Evolutionary conservation across 2,888 invertebrate genomes (phyloP), one percentile per base, ranked within the genome.

Genomic region (Caenorhabditis zanzibari): DNA sequence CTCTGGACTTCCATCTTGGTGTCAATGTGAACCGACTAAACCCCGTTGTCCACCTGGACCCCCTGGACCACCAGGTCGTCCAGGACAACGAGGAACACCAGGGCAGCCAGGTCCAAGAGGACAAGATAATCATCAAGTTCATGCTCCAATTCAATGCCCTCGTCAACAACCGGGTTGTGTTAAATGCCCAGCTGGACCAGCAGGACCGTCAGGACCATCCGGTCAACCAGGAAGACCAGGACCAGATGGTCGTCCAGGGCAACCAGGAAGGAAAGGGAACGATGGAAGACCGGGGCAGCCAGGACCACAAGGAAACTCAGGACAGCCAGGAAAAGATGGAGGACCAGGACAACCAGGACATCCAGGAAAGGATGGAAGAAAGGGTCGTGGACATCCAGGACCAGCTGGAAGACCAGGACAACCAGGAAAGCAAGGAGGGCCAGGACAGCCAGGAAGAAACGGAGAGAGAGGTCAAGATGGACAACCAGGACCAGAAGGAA

Each of bases 21-120:
- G 89, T 80, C 89, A 89, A 81, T 89, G 89, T 77, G 86, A 86
- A 81, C 88, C 88, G 19, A 58, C 85, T 28, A 89, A 89, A 76
- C 89, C 89, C 41, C 81, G 74, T 47, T 89, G 89, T 74, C 88
- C 89, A 16, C 86, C 85, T 24, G 88, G 89, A 49, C 88, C 89
- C 32, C 88, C 87, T 59, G 89, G 89, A 77, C 89, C 89, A 26
- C 86, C 87, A 56, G 88, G 89, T 80, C 80, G 81, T 58, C 84
- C 89, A 10, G 88, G 89, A 80, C 75, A 79, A 26, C 83, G 84
- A 24, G 88, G 88, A 84, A 61, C 64, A 19, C 75, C 86, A 26
- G 86, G 86, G 79, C 10, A 49, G 26, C 88, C 89, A 41, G 88
- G 88, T 72, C 85, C 86, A 52, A 76, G 77, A 52, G 89, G 89